A percentile compares a stretch with the other conserved stretches of the same genome.
These are phyloP conservation scores for Lagocephalus sceleratus DNA, from an alignment of 2,797 vertebrate species.

Conservation along the genomic window DNA sequence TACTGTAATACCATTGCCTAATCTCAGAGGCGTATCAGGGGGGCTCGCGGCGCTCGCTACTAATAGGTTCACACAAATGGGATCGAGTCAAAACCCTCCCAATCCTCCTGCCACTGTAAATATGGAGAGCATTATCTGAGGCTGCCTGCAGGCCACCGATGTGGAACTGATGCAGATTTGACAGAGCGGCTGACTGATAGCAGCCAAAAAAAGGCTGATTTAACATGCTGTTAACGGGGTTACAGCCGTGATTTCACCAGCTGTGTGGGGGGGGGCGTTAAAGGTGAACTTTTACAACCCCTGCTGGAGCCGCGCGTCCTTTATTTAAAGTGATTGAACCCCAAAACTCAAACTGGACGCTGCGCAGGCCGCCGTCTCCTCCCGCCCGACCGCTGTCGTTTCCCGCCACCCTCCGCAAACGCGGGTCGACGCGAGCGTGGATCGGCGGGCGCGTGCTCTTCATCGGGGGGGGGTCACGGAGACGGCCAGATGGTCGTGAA, in stretches of 20 bases:
- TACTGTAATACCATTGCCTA: conserved; percentile 71
- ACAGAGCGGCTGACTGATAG: conserved; percentile 57
- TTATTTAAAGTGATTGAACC: not conserved
- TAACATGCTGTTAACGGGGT: conserved; percentile 51
- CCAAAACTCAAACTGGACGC: too few relatives aligned
- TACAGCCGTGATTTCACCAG: conserved; percentile 36
- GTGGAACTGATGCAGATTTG: conserved; percentile 68
- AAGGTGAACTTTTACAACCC: conserved; percentile 24
- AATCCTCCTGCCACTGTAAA: conserved; percentile 67
- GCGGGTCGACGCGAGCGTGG: too few relatives aligned
- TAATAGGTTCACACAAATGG: conserved; percentile 74
- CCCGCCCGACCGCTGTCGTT: too few relatives aligned
- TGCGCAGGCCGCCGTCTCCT: too few relatives aligned
- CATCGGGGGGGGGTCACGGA: too few relatives aligned
- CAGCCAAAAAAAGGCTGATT: conserved; percentile 48
- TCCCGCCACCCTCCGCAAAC: too few relatives aligned
- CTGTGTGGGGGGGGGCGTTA: conserved; percentile 6
- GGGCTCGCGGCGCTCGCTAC: conserved; percentile 57
- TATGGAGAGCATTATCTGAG: conserved; percentile 60
- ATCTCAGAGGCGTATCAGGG: conserved; percentile 74
- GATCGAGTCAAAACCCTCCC: conserved; percentile 64
- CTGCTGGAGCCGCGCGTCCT: not conserved
- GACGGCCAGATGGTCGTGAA: too few relatives aligned
- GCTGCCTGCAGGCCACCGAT: conserved; percentile 49
- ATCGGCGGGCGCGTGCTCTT: too few relatives aligned